These are phyloP conservation scores for Hypolimnas misippus DNA, from an alignment of 2,888 invertebrate species.

Conservation along the genomic window DNA sequence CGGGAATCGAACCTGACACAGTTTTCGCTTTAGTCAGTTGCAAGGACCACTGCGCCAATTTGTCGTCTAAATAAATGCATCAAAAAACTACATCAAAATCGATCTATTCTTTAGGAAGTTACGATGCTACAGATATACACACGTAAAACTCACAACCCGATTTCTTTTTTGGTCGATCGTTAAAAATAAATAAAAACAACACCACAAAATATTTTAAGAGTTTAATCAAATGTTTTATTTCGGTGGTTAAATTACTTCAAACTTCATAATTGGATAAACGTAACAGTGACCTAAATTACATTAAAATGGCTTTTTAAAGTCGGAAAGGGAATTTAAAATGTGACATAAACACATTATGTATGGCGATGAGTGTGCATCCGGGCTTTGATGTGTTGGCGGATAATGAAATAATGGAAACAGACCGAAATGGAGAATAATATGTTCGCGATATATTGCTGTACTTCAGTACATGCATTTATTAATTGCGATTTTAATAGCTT, in stretches of 20 bases:
- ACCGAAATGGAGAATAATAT: constrained; percentile 6
- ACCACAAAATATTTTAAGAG: not conserved
- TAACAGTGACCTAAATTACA: not conserved
- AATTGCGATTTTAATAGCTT: not conserved
- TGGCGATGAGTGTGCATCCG: constrained; percentile 8
- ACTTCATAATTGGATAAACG: not conserved
- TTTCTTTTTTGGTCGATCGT: too few species aligned
- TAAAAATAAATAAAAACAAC: too few species aligned
- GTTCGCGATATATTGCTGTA: not conserved
- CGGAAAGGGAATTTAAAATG: constrained; percentile 3
- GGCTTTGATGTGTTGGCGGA: constrained; percentile 12
- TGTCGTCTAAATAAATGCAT: too few species aligned
- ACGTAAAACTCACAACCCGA: too few species aligned
- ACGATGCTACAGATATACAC: too few species aligned
- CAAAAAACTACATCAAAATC: too few species aligned
- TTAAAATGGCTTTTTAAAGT: constrained; percentile 12
- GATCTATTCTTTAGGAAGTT: too few species aligned
- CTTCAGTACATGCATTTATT: not conserved
- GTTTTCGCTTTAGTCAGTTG: too few species aligned
- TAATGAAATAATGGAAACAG: constrained; percentile 28
- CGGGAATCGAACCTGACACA: too few species aligned
- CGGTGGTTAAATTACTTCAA: not conserved
- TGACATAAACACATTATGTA: constrained; percentile 4
- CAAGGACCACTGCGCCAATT: too few species aligned
- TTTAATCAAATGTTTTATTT: not conserved